Evolutionary conservation across 2,113 vertebrate species (phyloP), one percentile per base, ranked within the genome.

Genomic region (Eretmochelys imbricata): DNA sequence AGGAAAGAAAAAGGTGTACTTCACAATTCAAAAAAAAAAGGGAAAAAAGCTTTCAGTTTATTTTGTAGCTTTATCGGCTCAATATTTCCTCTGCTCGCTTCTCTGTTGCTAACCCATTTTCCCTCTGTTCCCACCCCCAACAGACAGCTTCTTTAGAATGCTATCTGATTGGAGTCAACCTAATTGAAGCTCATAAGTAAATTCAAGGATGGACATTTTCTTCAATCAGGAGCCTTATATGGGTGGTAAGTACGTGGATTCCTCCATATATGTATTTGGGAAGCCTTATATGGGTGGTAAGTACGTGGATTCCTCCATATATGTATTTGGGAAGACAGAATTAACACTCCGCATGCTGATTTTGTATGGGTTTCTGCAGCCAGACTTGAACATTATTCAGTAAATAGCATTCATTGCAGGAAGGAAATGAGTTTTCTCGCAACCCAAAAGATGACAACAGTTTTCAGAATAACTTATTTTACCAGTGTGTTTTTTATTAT

Each of bases 391-490:
- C 4, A 54, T 10, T 82, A 78, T 51, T 92, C 87, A 92, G 46
- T 78, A 96, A 95, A 87, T 2, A 84, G 42, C 13, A 78, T 80
- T 88, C 81, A 85, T 4, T 27, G 12, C 75, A 29, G 75, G 42
- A 46, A 27, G 24, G 38, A 78, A 78, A 78, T 78, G 42, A 5
- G 22, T 12, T 78, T 24, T 78, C 42, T 76, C 13, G 4, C 59
- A 82, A 85, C 89, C 51, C n/a, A 89, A 92, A 19, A 78, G 91
- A 95, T 95, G 93, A 22, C 78, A 91, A 76, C 69, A 48, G 42
- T 84, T 92, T 89, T 65, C 81, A 46, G 9, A 80, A 59, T 10
- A 38, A 72, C 19, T 10, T 38, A 69, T 72, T 65, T 72, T 38
- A 38, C 35, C 19, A 9, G 35, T n/a, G 17, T n/a, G 35, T 72